A percentile compares a stretch with the other conserved stretches of the same genome.
phyloP scores from a whole-genome alignment of 1,140 invertebrate genomes.

The Drosophila eugracilis region DNA sequence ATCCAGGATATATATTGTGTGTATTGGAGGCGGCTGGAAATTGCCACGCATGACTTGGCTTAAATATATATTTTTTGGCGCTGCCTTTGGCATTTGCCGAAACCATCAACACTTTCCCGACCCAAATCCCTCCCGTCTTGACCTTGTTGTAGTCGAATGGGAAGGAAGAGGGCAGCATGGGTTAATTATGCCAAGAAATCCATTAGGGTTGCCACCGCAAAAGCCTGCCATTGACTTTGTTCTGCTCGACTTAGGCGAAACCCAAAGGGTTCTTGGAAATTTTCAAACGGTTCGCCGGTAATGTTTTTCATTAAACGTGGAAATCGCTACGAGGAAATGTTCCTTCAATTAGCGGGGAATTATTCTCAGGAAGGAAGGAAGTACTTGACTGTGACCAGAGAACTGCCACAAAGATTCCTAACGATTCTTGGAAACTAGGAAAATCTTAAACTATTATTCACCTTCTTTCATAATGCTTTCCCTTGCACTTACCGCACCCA shows the following conservation, averaged over 20 bases:
- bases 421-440: not conserved
- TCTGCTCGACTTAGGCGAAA: constrained; percentile 14
- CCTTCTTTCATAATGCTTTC: fast-evolving
- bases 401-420: not conserved
- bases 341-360: constrained; percentile 2
- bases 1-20: constrained; percentile 8
- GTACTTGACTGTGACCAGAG: not conserved
- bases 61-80: constrained; percentile 67
- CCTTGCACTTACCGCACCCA: too few relatives aligned
- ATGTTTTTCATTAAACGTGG: constrained; percentile 11
- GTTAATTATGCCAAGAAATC: constrained; percentile 79
- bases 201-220: constrained; percentile 61
- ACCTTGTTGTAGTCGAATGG: constrained; percentile 7
- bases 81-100: constrained; percentile 45
- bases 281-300: not conserved
- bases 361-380: not conserved
- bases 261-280: constrained; percentile 25
- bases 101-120: constrained; percentile 67
- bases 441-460: not conserved
- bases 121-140: constrained; percentile 13
- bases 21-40: constrained; percentile 73
- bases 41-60: constrained; percentile 74
- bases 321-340: constrained; percentile 1
- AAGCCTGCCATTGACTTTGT: constrained; percentile 58
- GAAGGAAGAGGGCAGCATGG: constrained; percentile 24